These are phyloP conservation scores for Deroptyus accipitrinus DNA, from an alignment of 2,113 vertebrate genomes.

Conservation along the genomic window DNA sequence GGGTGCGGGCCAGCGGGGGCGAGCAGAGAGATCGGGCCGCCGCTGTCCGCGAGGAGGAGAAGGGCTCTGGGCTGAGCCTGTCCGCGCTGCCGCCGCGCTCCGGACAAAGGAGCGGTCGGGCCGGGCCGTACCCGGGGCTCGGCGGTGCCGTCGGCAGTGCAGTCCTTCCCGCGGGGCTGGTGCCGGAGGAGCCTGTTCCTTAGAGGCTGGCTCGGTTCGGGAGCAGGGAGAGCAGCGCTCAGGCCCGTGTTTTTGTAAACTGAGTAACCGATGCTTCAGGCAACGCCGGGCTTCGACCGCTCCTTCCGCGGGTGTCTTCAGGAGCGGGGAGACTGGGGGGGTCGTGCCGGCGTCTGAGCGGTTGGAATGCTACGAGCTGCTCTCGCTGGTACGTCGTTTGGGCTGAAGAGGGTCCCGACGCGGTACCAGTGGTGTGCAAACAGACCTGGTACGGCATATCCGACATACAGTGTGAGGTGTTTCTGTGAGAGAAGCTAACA, in stretches of 20 bases:
- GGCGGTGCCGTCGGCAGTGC: neutral
- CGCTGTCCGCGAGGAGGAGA: neutral
- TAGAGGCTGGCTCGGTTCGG: fast-evolving
- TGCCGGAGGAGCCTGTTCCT: fast-evolving
- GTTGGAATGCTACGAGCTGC: neutral
- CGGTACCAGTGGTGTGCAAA: neutral
- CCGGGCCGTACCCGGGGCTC: neutral
- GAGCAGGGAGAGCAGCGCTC: fast-evolving
- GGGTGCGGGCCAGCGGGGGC: neutral
- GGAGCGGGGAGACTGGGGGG: neutral
- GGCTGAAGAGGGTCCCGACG: neutral
- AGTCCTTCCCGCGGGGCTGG: neutral
- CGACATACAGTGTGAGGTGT: fast-evolving
- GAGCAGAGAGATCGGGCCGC: neutral
- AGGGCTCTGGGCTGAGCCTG: neutral
- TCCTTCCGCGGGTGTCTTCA: fast-evolving
- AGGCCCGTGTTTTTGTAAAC: neutral
- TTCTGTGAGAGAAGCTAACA: fast-evolving
- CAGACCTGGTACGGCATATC: neutral
- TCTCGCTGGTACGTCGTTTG: neutral
- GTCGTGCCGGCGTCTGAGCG: neutral
- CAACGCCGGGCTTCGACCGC: fast-evolving
- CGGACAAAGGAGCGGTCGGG: neutral
- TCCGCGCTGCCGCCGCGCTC: neutral
- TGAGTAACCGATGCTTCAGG: fast-evolving